Evolutionary conservation across 2,888 invertebrate species (phyloP).

Genomic region (Plagiodera versicolora): DNA sequence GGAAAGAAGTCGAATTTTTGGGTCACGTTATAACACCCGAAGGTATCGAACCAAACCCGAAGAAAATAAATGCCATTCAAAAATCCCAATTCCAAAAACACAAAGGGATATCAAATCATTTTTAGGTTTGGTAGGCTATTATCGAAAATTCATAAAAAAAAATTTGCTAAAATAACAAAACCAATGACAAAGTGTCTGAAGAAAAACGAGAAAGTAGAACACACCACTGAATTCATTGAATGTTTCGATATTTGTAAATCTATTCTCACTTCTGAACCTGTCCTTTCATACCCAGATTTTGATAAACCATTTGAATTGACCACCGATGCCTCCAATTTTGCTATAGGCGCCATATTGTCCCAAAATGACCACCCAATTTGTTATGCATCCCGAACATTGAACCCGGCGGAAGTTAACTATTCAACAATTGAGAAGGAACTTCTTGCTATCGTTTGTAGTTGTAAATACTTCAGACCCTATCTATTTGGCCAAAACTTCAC

Average conservation of each 20-base stretch:
- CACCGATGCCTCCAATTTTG: constrained; percentile 18
- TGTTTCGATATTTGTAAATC: constrained; percentile 12
- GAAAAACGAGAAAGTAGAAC: constrained; percentile 24
- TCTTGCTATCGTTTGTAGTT: constrained; percentile 15
- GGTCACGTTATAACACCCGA: constrained; percentile 24
- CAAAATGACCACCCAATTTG: constrained; percentile 16
- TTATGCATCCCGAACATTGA: constrained; percentile 17
- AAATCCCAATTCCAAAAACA: constrained; percentile 29
- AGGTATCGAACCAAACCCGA: constrained; percentile 30
- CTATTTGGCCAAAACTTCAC: constrained; percentile 11
- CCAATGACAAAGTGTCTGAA: constrained; percentile 28
- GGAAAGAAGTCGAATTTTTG: constrained; percentile 27
- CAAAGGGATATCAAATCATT: constrained; percentile 30
- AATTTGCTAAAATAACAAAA: constrained; percentile 32
- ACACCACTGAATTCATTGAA: constrained; percentile 6
- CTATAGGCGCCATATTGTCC: constrained; percentile 12
- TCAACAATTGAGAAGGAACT: constrained; percentile 18
- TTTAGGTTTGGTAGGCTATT: constrained; percentile 30
- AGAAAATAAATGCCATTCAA: constrained; percentile 28
- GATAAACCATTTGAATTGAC: constrained; percentile 11
- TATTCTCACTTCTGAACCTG: not conserved
- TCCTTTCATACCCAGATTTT: constrained; percentile 14
- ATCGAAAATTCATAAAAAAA: constrained; percentile 28
- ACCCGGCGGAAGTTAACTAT: constrained; percentile 18
- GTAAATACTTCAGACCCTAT: constrained; percentile 17